phyloP scores from a whole-genome alignment of 2,113 vertebrate species.

The Puntigrus tetrazona region DNA sequence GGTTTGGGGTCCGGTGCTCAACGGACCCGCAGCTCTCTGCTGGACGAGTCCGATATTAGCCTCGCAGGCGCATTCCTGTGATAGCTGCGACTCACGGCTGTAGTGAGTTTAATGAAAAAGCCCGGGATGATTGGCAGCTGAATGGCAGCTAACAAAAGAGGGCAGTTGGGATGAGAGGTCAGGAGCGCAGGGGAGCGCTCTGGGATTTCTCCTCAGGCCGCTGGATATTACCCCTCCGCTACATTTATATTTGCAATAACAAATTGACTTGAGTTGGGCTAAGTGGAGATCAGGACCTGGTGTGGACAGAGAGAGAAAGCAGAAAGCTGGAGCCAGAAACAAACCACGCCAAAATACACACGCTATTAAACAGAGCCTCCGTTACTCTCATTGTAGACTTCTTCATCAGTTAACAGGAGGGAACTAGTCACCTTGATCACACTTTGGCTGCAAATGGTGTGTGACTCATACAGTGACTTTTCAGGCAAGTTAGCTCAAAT shows the following conservation, averaged over 20 bases:
- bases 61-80: conserved; percentile 60
- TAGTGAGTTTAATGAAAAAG: conserved; percentile 82
- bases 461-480: too few species aligned
- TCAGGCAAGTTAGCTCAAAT: too few species aligned
- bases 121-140: conserved; percentile 81
- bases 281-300: conserved; percentile 77
- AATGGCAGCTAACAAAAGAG: conserved; percentile 80
- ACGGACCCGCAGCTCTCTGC: not conserved
- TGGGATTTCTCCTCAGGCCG: conserved; percentile 73
- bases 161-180: conserved; percentile 73
- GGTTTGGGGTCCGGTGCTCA: not conserved
- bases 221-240: conserved; percentile 80
- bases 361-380: conserved; percentile 14
- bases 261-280: conserved; percentile 82
- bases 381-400: not conserved
- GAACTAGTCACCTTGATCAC: too few species aligned
- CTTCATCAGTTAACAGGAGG: too few species aligned
- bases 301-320: conserved; percentile 66
- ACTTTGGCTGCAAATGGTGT: too few species aligned
- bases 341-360: conserved; percentile 35
- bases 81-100: conserved; percentile 64
- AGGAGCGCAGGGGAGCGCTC: conserved; percentile 81
- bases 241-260: conserved; percentile 83
- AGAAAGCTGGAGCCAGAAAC: not conserved
- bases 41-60: conserved; percentile 13